A percentile compares a stretch with the other conserved stretches of the same genome.
Evolutionary conservation across 2,888 invertebrate genomes (phyloP).

Genomic region (Cantharis rufa): DNA sequence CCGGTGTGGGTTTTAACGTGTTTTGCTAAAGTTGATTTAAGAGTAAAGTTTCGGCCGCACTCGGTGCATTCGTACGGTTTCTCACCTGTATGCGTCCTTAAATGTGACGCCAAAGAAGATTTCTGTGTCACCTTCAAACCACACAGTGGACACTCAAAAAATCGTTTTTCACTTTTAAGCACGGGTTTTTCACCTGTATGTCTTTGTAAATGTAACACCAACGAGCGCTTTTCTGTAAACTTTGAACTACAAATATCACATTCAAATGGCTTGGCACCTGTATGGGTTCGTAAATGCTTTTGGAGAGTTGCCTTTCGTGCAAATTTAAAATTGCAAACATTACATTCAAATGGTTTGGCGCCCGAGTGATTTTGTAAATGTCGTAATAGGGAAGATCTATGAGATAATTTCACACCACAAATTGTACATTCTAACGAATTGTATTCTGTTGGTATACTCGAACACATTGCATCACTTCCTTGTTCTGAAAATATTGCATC

Average conservation of each 20-base stretch:
- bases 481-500: neutral
- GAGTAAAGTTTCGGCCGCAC: slow-evolving; percentile 59
- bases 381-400: neutral
- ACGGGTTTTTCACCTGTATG: neutral
- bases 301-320: slow-evolving; percentile 57
- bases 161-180: slow-evolving; percentile 39
- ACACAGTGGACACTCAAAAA: slow-evolving; percentile 40
- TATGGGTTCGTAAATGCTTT: slow-evolving; percentile 37
- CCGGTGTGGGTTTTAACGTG: slow-evolving; percentile 62
- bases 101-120: slow-evolving; percentile 45
- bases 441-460: neutral
- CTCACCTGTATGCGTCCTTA: slow-evolving; percentile 48
- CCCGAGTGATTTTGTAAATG: slow-evolving; percentile 50
- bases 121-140: slow-evolving; percentile 50
- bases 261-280: slow-evolving; percentile 35
- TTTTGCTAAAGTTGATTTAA: slow-evolving; percentile 56
- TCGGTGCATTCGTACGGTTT: slow-evolving; percentile 60
- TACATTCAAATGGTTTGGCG: slow-evolving; percentile 58
- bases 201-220: neutral
- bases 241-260: slow-evolving; percentile 26
- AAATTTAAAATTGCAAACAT: slow-evolving; percentile 59
- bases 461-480: neutral
- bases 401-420: neutral
- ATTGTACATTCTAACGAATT: neutral
- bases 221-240: neutral